Evolutionary conservation across 1,140 invertebrate species (phyloP).

Genomic region (Orussus abietinus): DNA sequence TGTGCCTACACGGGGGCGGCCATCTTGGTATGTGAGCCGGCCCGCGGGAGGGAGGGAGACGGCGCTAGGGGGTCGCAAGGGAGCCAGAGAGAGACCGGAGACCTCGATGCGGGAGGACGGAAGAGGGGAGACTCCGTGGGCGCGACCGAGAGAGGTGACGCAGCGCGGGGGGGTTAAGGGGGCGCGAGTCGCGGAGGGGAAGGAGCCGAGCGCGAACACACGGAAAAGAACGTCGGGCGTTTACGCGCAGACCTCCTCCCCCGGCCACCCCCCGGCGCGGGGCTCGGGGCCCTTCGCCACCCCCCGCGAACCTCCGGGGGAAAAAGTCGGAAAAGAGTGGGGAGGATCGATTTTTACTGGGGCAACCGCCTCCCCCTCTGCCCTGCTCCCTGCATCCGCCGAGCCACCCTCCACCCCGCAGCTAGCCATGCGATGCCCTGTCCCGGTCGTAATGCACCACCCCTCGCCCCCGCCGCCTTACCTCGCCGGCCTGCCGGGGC

Average conservation of each 20-base stretch:
- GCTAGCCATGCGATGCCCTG: conserved; percentile 41
- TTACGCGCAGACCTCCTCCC: no score
- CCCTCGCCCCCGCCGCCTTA: conserved; percentile 18
- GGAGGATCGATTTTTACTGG: conserved; percentile 56
- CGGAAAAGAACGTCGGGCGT: no score
- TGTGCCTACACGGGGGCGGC: neutral
- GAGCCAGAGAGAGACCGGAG: conserved; percentile 8
- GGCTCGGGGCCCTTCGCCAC: no score
- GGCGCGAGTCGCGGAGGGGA: no score
- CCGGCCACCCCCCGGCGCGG: conserved; percentile 24
- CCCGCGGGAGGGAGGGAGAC: neutral
- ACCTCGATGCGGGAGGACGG: no score
- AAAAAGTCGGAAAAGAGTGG: conserved; percentile 52
- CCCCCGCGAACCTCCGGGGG: conserved; percentile 40
- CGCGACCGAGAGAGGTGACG: no score
- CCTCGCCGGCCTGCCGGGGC: neutral
- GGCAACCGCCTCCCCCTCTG: conserved; percentile 38
- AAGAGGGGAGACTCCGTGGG: no score
- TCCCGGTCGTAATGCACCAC: conserved; percentile 44
- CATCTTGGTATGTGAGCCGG: neutral
- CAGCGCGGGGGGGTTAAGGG: no score
- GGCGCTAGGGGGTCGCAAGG: conserved; percentile 1
- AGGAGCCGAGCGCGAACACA: no score
- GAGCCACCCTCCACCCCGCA: conserved; percentile 36
- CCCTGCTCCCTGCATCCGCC: conserved; percentile 16